Percentiles rank a stretch among this genome's conserved stretches.
Evolutionary conservation across 2,888 invertebrate species (phyloP).

Genomic region (Meloe dianella): DNA sequence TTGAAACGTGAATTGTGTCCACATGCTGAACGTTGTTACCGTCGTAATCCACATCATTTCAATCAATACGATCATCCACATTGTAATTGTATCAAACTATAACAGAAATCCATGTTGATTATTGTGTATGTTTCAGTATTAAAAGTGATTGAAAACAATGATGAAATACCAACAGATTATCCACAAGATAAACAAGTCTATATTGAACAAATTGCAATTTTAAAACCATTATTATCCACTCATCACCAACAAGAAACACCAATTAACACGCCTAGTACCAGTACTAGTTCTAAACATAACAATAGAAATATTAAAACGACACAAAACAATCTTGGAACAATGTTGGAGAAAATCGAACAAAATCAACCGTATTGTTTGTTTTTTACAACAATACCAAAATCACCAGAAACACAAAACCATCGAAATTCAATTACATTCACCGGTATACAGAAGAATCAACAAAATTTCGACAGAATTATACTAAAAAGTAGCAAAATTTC

Average conservation of each 20-base stretch:
- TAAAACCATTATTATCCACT: slow-evolving; percentile 48
- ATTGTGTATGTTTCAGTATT: slow-evolving; percentile 64
- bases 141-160: slow-evolving; percentile 63
- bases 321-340: not conserved
- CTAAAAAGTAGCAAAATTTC: no score
- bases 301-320: slow-evolving; percentile 11
- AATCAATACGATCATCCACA: slow-evolving; percentile 81
- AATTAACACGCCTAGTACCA: not conserved
- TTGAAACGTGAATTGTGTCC: slow-evolving; percentile 67
- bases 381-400: slow-evolving; percentile 73
- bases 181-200: slow-evolving; percentile 64
- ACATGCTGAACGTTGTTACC: slow-evolving; percentile 79
- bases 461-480: no score
- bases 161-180: slow-evolving; percentile 64
- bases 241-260: not conserved
- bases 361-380: slow-evolving; percentile 78
- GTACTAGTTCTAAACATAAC: not conserved
- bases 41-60: slow-evolving; percentile 85
- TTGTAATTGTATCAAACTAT: slow-evolving; percentile 62
- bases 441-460: no score
- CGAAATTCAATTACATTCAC: slow-evolving; percentile 73
- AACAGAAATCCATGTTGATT: not conserved
- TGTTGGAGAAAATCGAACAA: slow-evolving; percentile 61
- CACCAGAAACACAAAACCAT: slow-evolving; percentile 68
- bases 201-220: slow-evolving; percentile 67